Evolutionary conservation across 2,888 invertebrate species (phyloP).

Genomic region (Chymomyza procnemis): DNA sequence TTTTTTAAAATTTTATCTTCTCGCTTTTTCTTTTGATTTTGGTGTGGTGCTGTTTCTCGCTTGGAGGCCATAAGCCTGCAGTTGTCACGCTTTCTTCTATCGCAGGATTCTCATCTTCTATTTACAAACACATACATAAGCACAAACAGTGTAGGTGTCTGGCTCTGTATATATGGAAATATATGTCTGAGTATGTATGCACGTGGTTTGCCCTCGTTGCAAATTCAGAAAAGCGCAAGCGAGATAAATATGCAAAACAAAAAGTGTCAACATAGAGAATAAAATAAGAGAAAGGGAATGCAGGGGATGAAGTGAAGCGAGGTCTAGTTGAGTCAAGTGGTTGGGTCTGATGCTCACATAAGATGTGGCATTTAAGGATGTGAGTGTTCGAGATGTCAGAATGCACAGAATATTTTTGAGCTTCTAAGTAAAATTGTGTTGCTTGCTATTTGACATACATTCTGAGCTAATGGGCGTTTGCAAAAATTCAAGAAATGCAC

Average conservation of each 20-base stretch:
- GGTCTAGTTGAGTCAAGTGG: conserved; percentile 13
- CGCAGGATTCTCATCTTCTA: conserved; percentile 19
- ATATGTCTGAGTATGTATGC: conserved; percentile 10
- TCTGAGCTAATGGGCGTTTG: too few relatives aligned
- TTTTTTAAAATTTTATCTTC: conserved; percentile 16
- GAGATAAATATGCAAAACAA: conserved; percentile 36
- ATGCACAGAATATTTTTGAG: too few relatives aligned
- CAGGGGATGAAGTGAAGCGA: background rate
- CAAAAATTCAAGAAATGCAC: too few relatives aligned
- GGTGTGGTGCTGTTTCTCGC: background rate
- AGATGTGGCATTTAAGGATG: conserved; percentile 13
- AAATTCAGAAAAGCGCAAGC: conserved; percentile 61
- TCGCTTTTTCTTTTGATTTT: background rate
- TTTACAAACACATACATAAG: conserved; percentile 50
- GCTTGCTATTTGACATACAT: too few relatives aligned
- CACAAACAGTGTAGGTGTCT: background rate
- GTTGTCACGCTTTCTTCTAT: conserved; percentile 36
- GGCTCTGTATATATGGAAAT: conserved; percentile 1
- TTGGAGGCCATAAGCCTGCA: conserved; percentile 31
- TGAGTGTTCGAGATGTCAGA: too few relatives aligned
- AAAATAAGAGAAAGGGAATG: background rate
- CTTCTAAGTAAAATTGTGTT: too few relatives aligned
- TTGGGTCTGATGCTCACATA: conserved; percentile 21
- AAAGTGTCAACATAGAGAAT: conserved; percentile 6
- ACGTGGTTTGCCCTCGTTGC: conserved; percentile 59